A percentile compares a stretch with the other conserved stretches of the same genome.
Evolutionary conservation across 2,888 invertebrate species (phyloP).

Genomic region (Scrobipalpa atriplicella): DNA sequence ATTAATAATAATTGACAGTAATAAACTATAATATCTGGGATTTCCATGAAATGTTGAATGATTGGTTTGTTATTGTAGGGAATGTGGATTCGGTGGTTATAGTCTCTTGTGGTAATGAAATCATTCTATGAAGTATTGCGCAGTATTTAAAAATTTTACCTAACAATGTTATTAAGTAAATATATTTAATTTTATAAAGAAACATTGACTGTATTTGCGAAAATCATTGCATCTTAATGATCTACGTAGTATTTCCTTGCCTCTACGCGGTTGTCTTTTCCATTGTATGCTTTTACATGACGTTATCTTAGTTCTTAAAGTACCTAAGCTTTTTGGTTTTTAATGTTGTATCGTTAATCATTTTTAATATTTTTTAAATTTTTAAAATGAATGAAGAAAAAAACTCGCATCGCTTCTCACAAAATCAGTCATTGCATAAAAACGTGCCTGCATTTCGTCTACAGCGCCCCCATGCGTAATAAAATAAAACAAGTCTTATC

Average conservation of each 20-base stretch:
- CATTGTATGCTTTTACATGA: neutral
- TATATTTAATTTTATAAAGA: too few species aligned
- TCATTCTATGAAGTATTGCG: too few species aligned
- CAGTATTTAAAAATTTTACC: neutral
- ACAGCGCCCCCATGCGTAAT: slow-evolving; percentile 64
- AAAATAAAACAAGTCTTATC: slow-evolving; percentile 62
- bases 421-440: slow-evolving; percentile 1
- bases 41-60: slow-evolving; percentile 27
- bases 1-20: slow-evolving; percentile 17
- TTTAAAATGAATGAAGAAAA: too few species aligned
- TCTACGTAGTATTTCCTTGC: too few species aligned
- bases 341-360: too few species aligned
- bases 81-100: neutral
- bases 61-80: slow-evolving; percentile 48
- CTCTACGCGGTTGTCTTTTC: too few species aligned
- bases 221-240: too few species aligned
- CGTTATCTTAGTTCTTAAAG: neutral
- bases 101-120: neutral
- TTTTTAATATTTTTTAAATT: too few species aligned
- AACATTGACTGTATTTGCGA: too few species aligned
- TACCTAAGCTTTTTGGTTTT: neutral
- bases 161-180: too few species aligned
- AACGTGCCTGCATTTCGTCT: neutral
- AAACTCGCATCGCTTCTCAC: neutral
- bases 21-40: slow-evolving; percentile 16